Evolutionary conservation across 2,797 vertebrate species (phyloP).

Genomic region (Lophotriccus pileatus): DNA sequence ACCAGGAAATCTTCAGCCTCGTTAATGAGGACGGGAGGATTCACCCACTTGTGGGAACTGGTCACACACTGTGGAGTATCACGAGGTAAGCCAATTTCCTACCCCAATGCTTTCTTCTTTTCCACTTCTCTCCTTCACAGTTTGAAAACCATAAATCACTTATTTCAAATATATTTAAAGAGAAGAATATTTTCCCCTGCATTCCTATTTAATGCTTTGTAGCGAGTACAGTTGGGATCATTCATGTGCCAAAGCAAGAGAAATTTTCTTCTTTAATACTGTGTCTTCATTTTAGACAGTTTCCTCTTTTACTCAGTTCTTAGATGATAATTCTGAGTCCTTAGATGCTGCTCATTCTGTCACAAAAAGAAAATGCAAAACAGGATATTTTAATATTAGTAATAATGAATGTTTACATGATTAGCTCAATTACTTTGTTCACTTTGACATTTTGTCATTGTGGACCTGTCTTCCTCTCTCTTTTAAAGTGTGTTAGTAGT

Average conservation of each 20-base stretch:
- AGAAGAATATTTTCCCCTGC: constrained; percentile 31
- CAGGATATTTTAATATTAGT: constrained; percentile 41
- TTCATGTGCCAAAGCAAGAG: constrained; percentile 37
- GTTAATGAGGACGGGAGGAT: neutral
- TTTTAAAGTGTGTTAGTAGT: constrained; percentile 43
- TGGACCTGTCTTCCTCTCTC: constrained; percentile 64
- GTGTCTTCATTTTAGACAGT: constrained; percentile 28
- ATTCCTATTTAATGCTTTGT: constrained; percentile 43
- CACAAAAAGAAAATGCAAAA: constrained; percentile 51
- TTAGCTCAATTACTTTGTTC: constrained; percentile 66
- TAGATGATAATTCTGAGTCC: constrained; percentile 1
- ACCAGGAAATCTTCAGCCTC: neutral
- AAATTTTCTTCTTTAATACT: constrained; percentile 23
- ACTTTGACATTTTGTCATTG: constrained; percentile 55
- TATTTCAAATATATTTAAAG: constrained; percentile 36
- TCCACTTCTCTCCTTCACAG: constrained; percentile 19
- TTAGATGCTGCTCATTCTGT: constrained; percentile 30
- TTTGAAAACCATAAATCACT: constrained; percentile 41
- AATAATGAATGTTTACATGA: constrained; percentile 56
- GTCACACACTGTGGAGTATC: neutral
- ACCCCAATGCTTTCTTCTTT: constrained; percentile 35
- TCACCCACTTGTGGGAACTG: neutral
- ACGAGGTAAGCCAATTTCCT: constrained; percentile 35
- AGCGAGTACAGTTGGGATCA: constrained; percentile 1
- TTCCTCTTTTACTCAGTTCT: neutral